Evolutionary conservation across 23 tunicate genomes (phyloP).

Genomic region (Trididemnum clinides): DNA sequence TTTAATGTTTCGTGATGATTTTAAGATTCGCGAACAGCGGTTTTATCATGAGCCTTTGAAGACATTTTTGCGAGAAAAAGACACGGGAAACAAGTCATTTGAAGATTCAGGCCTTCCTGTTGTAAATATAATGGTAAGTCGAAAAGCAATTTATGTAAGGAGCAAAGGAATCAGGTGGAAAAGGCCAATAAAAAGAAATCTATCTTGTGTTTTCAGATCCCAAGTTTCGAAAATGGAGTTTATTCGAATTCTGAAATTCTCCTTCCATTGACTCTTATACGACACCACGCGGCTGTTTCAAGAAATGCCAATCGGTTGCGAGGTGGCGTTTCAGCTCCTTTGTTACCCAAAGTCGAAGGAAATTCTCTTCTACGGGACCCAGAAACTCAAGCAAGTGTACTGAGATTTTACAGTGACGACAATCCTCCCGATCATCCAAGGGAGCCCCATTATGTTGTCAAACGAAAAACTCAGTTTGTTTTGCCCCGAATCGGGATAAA

Average conservation of each 20-base stretch:
- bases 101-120: slow-evolving; percentile 28
- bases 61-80: slow-evolving; percentile 44
- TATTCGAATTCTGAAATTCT: background rate
- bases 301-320: slow-evolving; percentile 24
- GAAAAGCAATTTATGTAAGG: no score
- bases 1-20: no score
- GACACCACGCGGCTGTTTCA: slow-evolving; percentile 50
- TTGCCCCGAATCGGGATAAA: slow-evolving; percentile 35
- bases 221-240: slow-evolving; percentile 24
- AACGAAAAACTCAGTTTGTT: slow-evolving; percentile 21
- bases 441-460: background rate
- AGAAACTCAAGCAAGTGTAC: background rate
- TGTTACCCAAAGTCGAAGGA: slow-evolving; percentile 58
- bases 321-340: slow-evolving; percentile 18
- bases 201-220: background rate
- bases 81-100: background rate
- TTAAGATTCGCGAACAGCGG: slow-evolving; percentile 64
- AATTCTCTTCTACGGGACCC: slow-evolving; percentile 15
- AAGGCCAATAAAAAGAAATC: no score
- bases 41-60: slow-evolving; percentile 73
- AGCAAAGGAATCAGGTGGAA: no score
- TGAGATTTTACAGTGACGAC: background rate
- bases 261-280: slow-evolving; percentile 53
- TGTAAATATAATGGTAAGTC: slow-evolving; percentile 64
- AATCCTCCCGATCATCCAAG: background rate